Base-by-base conservation (phyloP, 2,888 invertebrate genomes). In the Gymnosoma rotundatum region DNA sequence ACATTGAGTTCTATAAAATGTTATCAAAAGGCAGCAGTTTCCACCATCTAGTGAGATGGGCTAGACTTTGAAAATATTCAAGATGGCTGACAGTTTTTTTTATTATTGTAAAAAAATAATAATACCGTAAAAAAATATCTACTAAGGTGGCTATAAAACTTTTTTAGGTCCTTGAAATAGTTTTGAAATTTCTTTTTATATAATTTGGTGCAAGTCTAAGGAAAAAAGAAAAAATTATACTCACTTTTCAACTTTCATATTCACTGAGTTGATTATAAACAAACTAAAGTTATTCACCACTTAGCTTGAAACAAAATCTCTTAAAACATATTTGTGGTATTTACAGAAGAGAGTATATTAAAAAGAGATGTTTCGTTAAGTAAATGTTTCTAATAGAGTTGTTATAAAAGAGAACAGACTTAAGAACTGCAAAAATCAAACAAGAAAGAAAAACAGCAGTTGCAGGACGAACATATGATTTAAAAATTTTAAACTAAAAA, bases 361-460 rank as follows among this genome's bases (percentile, higher is more conserved):
- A 1, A 20, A 21, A 78, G 73, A 73, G 73, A 48, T 78, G 73
- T 78, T 83, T 73, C 78, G 72, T n/a, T 4, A 16, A 52, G 16
- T 38, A 38, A 64, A 25, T 7, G 72, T 72, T 82, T 78, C 76
- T n/a, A 60, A 6, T 12, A 60, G 12, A 45, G 20, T 18, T 42
- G 12, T 42, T 12, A 5, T 12, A 5, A 18, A 18, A 54, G 54
- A n/a, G 8, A 14, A 48, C 0, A 18, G 3, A 61, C 12, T 50
- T 32, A 21, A 42, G 9, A 8, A 6, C 52, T 66, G 58, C 48
- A 72, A 32, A 45, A 76, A 2, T 6, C 9, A 18, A 18, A 20
- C 16, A 36, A 64, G 7, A 0, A 7, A 32, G 58, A n/a, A 45
- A 56, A 14, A 67, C 4, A 25, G 7, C 54, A n/a, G 12, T 50